Percentiles rank a stretch among this genome's conserved stretches.
phyloP scores from a whole-genome alignment of 1,140 invertebrate genomes.

The Harpegnathos saltator region DNA sequence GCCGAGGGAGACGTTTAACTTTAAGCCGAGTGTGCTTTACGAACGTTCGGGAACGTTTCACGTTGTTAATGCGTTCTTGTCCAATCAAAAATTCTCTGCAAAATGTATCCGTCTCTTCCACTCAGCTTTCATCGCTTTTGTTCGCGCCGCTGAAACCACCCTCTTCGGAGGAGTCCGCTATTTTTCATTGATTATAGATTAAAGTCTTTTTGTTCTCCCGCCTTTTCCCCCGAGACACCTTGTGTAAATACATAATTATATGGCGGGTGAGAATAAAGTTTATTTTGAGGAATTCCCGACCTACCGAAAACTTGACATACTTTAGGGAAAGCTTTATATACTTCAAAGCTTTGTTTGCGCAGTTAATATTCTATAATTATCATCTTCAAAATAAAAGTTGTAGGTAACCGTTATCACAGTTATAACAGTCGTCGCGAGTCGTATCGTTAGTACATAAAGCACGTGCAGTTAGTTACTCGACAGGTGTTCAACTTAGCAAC shows the following conservation, averaged over 20 bases:
- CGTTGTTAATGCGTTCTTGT: neutral
- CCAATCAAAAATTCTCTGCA: neutral
- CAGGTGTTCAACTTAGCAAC: constrained; percentile 4
- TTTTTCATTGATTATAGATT: no score
- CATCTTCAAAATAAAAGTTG: neutral
- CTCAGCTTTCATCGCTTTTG: neutral
- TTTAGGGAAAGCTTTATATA: no score
- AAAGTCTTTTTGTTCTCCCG: no score
- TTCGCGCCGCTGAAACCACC: no score
- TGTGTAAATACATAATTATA: neutral
- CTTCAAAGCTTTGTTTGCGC: neutral
- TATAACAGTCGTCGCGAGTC: constrained; percentile 7
- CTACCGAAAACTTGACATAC: neutral
- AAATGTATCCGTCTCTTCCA: neutral
- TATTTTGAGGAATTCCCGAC: neutral
- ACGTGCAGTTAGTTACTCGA: neutral
- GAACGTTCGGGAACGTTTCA: neutral
- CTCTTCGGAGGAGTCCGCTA: no score
- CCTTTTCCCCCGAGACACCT: neutral
- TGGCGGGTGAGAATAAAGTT: neutral
- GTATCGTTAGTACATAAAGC: neutral
- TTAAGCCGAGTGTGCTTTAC: neutral
- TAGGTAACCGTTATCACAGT: neutral
- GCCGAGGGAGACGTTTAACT: neutral
- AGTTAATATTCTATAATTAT: neutral